Evolutionary conservation across 2,797 vertebrate genomes (phyloP), one percentile per base, ranked within the genome.

Genomic region (Chaetodon trifasciatus): DNA sequence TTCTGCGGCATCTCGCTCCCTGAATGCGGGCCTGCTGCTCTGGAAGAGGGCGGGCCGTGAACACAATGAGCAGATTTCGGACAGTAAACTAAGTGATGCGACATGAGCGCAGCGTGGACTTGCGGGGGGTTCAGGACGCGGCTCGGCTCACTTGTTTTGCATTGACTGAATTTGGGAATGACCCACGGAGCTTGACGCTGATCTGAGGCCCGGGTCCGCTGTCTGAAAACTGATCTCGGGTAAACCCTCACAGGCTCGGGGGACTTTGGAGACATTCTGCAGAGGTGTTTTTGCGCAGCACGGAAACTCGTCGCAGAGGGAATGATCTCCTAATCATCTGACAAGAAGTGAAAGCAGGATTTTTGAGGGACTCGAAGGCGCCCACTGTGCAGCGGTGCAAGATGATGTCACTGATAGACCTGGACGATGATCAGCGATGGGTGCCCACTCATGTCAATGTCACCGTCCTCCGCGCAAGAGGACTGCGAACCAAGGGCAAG

Each of bases 361-460:
- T 47, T 23, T 69, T 70, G 42, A 21, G 35, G 61, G 56, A 64
- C 56, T 37, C 21, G 47, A 1, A 28, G 40, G 35, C 16, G 74
- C 53, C 50, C 40, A 58, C 35, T 16, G 58, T 52, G 60, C 5
- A 75, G 61, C 70, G 58, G 57, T 76, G 63, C 81, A 93, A 88
- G 76, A 95, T 94, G 91, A 96, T 96, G 96, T 96, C 96, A 65
- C 85, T 96, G 49, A 95, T 96, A 78, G 95, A 95, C 49, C 92
- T 96, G 88, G 95, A 96, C 78, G 95, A 96, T 24, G 96, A 97
- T 49, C 96, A 96, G 94, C 92, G 96, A 66, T 98, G 98, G 98
- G 92, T 97, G 37, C 98, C 97, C 83, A 99, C 97, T 39, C 98
- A 98, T 78, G 97, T 98, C 69, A 98, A 98, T 93, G 97, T 98